Percentiles rank a stretch among this genome's conserved stretches.
Conservation (phyloP, 2,113 vertebrate genomes). For the Serinus canaria region DNA sequence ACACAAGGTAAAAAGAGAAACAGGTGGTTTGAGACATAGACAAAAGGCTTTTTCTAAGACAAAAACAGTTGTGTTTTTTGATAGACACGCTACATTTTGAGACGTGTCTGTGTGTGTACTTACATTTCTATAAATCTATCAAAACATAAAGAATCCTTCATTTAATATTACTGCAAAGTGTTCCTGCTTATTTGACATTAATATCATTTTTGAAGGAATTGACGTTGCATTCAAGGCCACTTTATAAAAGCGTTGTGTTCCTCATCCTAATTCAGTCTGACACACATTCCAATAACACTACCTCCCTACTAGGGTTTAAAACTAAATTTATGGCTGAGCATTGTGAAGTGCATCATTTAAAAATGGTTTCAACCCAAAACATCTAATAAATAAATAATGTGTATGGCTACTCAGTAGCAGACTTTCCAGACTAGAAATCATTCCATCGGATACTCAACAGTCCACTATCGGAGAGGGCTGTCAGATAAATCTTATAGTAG, state of each 20-base stretch:
- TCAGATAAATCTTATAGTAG: conserved; percentile 96
- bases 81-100: background rate
- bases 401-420: conserved; percentile 83
- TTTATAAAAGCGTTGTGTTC: conserved; percentile 82
- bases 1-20: background rate
- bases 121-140: conserved; percentile 56
- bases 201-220: conserved; percentile 82
- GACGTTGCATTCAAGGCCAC: conserved; percentile 77
- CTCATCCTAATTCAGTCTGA: conserved; percentile 87
- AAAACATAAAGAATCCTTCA: conserved; percentile 69
- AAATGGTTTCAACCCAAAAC: conserved; percentile 89
- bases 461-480: conserved; percentile 84
- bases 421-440: conserved; percentile 89
- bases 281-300: conserved; percentile 88
- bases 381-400: conserved; percentile 97
- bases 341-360: conserved; percentile 88
- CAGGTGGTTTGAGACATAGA: conserved; percentile 9
- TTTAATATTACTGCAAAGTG: conserved; percentile 68
- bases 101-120: background rate
- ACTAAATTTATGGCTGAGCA: conserved; percentile 82
- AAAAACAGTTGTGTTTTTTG: background rate
- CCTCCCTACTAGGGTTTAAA: conserved; percentile 82
- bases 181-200: conserved; percentile 83
- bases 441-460: conserved; percentile 91
- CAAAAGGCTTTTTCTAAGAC: background rate